Conservation (phyloP, 2,113 vertebrate species). For the Pavo muticus region DNA sequence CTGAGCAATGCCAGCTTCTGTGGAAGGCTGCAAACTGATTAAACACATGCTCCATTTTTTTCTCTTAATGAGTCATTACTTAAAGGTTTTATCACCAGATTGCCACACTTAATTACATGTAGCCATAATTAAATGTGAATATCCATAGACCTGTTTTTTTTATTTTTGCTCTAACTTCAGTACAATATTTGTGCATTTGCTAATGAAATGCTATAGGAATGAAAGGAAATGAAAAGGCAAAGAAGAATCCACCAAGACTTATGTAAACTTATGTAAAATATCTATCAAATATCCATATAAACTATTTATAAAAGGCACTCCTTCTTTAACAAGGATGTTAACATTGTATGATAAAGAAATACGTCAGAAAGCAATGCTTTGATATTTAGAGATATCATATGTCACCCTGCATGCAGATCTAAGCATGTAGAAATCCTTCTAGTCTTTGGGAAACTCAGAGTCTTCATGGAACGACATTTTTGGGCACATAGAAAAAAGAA, state of each 20-base stretch:
- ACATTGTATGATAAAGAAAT: neutral
- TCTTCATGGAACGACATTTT: neutral
- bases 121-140: conserved; percentile 80
- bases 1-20: conserved; percentile 75
- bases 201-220: conserved; percentile 55
- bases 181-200: conserved; percentile 64
- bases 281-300: neutral
- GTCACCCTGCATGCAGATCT: neutral
- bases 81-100: conserved; percentile 84
- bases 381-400: neutral
- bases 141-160: conserved; percentile 70
- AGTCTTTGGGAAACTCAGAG: neutral
- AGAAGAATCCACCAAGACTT: neutral
- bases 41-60: conserved; percentile 82
- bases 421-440: neutral
- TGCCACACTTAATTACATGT: conserved; percentile 79
- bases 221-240: neutral
- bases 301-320: neutral
- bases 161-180: conserved; percentile 65
- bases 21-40: conserved; percentile 79
- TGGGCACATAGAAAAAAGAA: neutral
- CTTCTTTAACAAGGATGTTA: neutral
- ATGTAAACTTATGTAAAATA: neutral
- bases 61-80: conserved; percentile 83
- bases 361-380: neutral